phyloP scores from a whole-genome alignment of 2,797 vertebrate genomes.

The Champsocephalus gunnari region DNA sequence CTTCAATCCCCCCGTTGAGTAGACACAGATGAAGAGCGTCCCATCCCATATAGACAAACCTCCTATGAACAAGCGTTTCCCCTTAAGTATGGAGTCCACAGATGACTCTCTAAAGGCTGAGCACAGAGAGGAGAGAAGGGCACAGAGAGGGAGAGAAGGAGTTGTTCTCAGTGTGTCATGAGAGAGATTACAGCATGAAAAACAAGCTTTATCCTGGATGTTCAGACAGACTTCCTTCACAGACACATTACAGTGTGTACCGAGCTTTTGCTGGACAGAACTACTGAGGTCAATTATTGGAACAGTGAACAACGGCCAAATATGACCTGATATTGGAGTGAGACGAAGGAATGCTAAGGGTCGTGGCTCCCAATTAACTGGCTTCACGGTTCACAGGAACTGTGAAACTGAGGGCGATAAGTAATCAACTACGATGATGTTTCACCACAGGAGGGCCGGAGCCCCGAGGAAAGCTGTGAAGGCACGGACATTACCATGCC shows the following conservation, averaged over 20 bases:
- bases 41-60: slow-evolving; percentile 51
- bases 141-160: slow-evolving; percentile 43
- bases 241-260: slow-evolving; percentile 24
- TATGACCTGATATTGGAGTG: slow-evolving; percentile 35
- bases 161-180: slow-evolving; percentile 39
- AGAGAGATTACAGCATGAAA: slow-evolving; percentile 50
- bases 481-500: neutral
- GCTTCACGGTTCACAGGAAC: slow-evolving; percentile 28
- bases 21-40: slow-evolving; percentile 57
- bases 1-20: slow-evolving; percentile 46
- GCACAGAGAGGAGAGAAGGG: slow-evolving; percentile 41
- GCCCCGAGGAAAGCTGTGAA: neutral
- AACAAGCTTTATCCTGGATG: slow-evolving; percentile 31
- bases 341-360: slow-evolving; percentile 22
- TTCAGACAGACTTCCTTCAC: slow-evolving; percentile 39
- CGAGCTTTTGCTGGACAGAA: slow-evolving; percentile 19
- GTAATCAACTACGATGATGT: slow-evolving; percentile 26
- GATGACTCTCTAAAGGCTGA: slow-evolving; percentile 76
- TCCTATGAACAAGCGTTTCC: slow-evolving; percentile 47
- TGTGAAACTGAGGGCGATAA: slow-evolving; percentile 31
- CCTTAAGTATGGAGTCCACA: slow-evolving; percentile 53
- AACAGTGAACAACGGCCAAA: slow-evolving; percentile 46
- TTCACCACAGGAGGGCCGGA: slow-evolving; percentile 29
- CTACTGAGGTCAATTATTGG: slow-evolving; percentile 32
- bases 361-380: slow-evolving; percentile 30